These are phyloP conservation scores for Sitophilus oryzae DNA, from an alignment of 1,140 invertebrate genomes.

Conservation along the genomic window DNA sequence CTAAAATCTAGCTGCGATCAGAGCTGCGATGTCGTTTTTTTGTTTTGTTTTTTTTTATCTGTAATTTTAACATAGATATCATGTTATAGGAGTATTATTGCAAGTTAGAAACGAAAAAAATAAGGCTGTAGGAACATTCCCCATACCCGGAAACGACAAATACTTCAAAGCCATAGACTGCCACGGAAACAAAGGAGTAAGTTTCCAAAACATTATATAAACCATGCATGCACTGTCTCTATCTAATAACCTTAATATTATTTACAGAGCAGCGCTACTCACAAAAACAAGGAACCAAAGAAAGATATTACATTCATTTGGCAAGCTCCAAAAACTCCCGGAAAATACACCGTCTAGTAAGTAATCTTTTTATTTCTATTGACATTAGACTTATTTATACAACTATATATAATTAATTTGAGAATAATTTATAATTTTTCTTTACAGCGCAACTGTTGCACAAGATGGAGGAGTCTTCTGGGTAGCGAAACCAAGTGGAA, in stretches of 20 bases:
- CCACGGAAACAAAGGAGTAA: slow-evolving; percentile 33
- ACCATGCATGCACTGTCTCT: not conserved
- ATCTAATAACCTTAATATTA: no score
- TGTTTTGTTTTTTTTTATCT: not conserved
- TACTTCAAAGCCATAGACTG: slow-evolving; percentile 39
- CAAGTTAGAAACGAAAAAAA: slow-evolving; percentile 41
- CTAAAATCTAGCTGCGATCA: no score
- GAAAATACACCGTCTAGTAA: slow-evolving; percentile 40
- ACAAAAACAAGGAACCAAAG: slow-evolving; percentile 40
- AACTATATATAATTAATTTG: not conserved
- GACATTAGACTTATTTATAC: not conserved
- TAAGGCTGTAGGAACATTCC: slow-evolving; percentile 42
- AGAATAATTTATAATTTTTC: slow-evolving; percentile 7
- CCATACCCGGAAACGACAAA: slow-evolving; percentile 33
- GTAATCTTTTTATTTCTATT: no score
- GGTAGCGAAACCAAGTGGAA: slow-evolving; percentile 37
- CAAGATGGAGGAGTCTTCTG: slow-evolving; percentile 44
- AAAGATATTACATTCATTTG: slow-evolving; percentile 38
- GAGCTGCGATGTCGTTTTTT: no score
- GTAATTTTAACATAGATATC: not conserved
- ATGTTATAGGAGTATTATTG: slow-evolving; percentile 37
- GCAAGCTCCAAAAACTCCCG: slow-evolving; percentile 38
- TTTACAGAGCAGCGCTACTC: slow-evolving; percentile 43
- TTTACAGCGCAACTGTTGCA: slow-evolving; percentile 43
- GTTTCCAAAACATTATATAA: slow-evolving; percentile 1